Percentiles rank a stretch among this genome's conserved stretches.
Evolutionary conservation across 2,797 vertebrate species (phyloP).

Genomic region (Hydrolagus colliei): DNA sequence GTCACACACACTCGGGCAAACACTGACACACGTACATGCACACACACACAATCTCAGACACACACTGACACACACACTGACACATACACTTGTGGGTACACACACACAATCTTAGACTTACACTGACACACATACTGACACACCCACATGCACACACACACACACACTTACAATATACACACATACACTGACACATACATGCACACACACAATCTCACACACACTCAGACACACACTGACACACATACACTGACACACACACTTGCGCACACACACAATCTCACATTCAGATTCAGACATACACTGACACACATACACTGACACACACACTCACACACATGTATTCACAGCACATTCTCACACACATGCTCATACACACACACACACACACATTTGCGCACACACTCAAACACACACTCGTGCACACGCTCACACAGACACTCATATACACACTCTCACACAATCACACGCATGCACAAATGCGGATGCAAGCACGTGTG

Average conservation of each 20-base stretch:
- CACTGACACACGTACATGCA: neutral
- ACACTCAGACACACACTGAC: too few relatives aligned
- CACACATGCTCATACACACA: neutral
- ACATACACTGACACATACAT: too few relatives aligned
- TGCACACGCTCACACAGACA: neutral
- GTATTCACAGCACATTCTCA: neutral
- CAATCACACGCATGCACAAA: neutral
- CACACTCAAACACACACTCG: neutral
- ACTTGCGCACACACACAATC: neutral
- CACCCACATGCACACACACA: neutral
- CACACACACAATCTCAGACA: slow-evolving; percentile 34
- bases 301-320: neutral
- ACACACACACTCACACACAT: neutral
- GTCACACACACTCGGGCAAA: neutral
- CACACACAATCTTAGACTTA: neutral
- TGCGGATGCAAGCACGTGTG: neutral
- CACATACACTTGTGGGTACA: too few relatives aligned
- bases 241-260: neutral
- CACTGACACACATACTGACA: neutral
- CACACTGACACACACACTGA: neutral
- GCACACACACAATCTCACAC: too few relatives aligned
- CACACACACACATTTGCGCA: too few relatives aligned
- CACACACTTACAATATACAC: neutral
- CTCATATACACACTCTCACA: neutral
- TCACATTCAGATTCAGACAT: neutral